Evolutionary conservation across 1,140 invertebrate species (phyloP).

Genomic region (Drosophila nigromelanica): DNA sequence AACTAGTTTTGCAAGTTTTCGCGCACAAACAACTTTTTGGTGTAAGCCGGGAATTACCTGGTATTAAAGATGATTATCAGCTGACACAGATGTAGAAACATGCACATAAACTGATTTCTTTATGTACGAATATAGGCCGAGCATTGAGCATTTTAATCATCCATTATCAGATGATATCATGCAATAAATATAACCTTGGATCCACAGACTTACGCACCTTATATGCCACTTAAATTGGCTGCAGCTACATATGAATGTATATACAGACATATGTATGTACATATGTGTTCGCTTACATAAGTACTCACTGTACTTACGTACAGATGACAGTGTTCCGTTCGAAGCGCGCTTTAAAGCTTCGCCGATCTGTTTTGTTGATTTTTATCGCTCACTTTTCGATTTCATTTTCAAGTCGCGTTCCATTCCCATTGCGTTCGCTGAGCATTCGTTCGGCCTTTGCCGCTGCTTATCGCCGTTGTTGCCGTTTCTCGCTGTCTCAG

Average conservation of each 20-base stretch:
- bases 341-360: constrained; percentile 20
- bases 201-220: neutral
- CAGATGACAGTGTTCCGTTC: constrained; percentile 13
- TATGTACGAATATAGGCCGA: neutral
- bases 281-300: constrained; percentile 6
- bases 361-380: constrained; percentile 23
- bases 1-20: no score
- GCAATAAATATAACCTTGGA: neutral
- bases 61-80: no score
- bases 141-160: constrained; percentile 3
- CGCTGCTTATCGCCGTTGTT: constrained; percentile 19
- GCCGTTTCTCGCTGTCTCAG: neutral
- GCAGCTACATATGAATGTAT: neutral
- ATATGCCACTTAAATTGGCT: neutral
- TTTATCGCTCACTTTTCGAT: constrained; percentile 38
- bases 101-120: neutral
- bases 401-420: constrained; percentile 56
- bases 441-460: constrained; percentile 12
- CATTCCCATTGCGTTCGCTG: constrained; percentile 57
- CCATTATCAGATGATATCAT: constrained; percentile 11
- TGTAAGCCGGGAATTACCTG: no score
- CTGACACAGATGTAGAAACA: no score
- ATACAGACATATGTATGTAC: no score
- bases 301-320: neutral
- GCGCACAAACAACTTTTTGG: no score